A percentile compares a stretch with the other conserved stretches of the same genome.
Evolutionary conservation across 1,140 invertebrate species (phyloP).

Genomic region (Sminthurinus signatus): DNA sequence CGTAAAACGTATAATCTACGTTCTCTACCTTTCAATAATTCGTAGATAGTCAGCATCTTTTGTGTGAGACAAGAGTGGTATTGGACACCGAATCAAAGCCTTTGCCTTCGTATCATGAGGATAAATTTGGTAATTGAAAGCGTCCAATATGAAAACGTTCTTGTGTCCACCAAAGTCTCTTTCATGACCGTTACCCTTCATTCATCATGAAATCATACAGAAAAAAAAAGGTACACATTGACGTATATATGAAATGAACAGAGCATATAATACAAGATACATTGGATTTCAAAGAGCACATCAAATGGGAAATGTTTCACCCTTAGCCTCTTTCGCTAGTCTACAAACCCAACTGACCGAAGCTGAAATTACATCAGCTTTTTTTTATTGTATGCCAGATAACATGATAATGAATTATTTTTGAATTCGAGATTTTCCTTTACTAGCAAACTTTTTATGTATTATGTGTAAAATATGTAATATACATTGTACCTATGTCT

Average conservation of each 20-base stretch:
- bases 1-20: not conserved
- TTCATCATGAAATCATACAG: not conserved
- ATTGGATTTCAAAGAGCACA: not conserved
- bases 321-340: slow-evolving; percentile 11
- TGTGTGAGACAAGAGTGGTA: slow-evolving; percentile 60
- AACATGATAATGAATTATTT: too few species aligned
- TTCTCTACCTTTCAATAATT: slow-evolving; percentile 55
- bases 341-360: slow-evolving; percentile 6
- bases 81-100: slow-evolving; percentile 61
- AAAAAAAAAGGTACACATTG: slow-evolving; percentile 1
- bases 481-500: too few species aligned
- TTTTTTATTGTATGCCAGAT: too few species aligned
- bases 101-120: slow-evolving; percentile 70
- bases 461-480: too few species aligned
- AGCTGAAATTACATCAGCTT: too few species aligned
- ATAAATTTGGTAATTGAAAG: slow-evolving; percentile 76
- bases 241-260: not conserved
- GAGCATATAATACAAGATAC: not conserved
- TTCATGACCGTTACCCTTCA: slow-evolving; percentile 77
- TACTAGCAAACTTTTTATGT: too few species aligned
- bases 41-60: slow-evolving; percentile 65
- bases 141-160: slow-evolving; percentile 77
- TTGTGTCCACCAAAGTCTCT: slow-evolving; percentile 61
- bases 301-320: not conserved
- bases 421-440: too few species aligned